A percentile compares a stretch with the other conserved stretches of the same genome.
These are phyloP conservation scores for Melanerpes formicivorus DNA, from an alignment of 2,113 vertebrate genomes.

Conservation along the genomic window DNA sequence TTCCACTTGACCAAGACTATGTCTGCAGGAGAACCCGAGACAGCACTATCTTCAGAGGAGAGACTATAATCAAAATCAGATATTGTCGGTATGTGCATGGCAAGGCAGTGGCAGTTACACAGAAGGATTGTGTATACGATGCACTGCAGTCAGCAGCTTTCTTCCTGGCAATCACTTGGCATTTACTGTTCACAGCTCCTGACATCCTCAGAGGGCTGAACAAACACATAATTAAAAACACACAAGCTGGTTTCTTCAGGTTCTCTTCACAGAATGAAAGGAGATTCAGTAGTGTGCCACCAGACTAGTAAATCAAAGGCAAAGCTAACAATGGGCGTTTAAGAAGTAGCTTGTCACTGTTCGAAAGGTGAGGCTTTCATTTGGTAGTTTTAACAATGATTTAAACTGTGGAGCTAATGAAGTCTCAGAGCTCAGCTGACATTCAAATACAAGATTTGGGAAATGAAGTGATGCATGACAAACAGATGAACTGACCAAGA, in stretches of 20 bases:
- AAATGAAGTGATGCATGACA: neutral
- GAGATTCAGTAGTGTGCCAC: neutral
- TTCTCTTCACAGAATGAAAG: neutral
- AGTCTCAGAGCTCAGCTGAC: neutral
- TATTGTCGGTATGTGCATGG: conserved; percentile 44
- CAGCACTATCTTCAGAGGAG: conserved; percentile 49
- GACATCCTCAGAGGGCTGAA: conserved; percentile 39
- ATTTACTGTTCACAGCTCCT: conserved; percentile 57
- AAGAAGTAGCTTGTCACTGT: neutral
- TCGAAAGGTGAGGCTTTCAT: neutral
- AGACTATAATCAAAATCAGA: conserved; percentile 66
- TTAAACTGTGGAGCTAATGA: neutral
- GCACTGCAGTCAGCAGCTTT: conserved; percentile 46
- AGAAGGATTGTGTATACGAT: conserved; percentile 30
- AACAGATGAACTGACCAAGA: neutral
- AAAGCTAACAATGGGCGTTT: neutral
- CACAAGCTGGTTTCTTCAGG: neutral
- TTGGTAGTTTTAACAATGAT: neutral
- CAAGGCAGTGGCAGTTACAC: conserved; percentile 50
- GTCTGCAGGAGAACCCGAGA: conserved; percentile 52
- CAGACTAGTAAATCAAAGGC: neutral
- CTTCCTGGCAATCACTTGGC: conserved; percentile 54
- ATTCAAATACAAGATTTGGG: neutral
- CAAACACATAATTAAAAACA: conserved; percentile 48
- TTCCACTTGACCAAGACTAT: conserved; percentile 56